A percentile compares a stretch with the other conserved stretches of the same genome.
phyloP scores from a whole-genome alignment of 2,797 vertebrate species.

The Lagorchestes hirsutus region DNA sequence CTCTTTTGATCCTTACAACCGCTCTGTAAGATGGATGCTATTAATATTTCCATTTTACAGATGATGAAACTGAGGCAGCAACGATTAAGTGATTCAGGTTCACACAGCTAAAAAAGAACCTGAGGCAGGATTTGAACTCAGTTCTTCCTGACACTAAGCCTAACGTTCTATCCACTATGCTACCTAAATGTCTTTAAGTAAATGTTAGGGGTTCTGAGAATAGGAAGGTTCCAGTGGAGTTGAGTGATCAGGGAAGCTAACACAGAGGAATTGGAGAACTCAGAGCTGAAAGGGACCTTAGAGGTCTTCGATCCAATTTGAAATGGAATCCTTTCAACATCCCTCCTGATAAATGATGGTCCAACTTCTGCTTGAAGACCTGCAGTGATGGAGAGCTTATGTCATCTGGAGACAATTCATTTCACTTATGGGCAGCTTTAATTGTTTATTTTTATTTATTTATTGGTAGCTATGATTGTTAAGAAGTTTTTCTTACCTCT shows the following conservation, averaged over 20 bases:
- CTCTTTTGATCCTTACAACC: background rate
- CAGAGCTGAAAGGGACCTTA: background rate
- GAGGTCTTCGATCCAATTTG: background rate
- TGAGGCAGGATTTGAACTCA: background rate
- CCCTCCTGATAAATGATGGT: background rate
- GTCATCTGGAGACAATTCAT: background rate
- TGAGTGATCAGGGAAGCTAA: background rate
- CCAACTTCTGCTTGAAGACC: background rate
- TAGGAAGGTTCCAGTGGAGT: background rate
- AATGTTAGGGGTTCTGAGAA: background rate
- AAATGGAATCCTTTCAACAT: background rate
- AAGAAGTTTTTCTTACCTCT: background rate
- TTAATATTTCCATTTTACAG: background rate
- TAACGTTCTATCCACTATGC: background rate
- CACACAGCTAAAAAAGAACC: background rate
- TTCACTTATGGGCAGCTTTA: background rate
- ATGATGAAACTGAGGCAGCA: background rate
- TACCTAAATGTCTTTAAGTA: background rate
- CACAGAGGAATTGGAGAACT: background rate
- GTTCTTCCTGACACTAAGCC: background rate
- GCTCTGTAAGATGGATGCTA: background rate
- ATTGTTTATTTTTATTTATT: background rate
- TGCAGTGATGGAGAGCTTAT: background rate
- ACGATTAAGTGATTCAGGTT: background rate
- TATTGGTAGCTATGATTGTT: background rate